Conservation (phyloP, 2,113 vertebrate species). For the Eptesicus fuscus region DNA sequence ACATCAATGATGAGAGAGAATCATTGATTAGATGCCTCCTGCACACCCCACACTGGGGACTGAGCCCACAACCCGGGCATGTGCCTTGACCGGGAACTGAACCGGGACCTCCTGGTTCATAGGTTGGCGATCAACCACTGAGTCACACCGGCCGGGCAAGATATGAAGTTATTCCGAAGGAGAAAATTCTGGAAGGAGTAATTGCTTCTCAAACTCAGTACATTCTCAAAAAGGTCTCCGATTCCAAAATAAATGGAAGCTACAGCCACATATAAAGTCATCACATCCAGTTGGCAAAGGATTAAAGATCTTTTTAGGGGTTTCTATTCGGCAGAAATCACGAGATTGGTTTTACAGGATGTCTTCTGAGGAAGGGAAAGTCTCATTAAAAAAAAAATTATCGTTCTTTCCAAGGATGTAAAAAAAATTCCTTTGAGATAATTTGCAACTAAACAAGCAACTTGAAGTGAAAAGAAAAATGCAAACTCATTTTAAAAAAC, state of each 20-base stretch:
- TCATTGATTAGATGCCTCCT: no score
- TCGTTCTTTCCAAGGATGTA: conserved; percentile 53
- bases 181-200: conserved; percentile 14
- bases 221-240: neutral
- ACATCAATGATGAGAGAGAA: no score
- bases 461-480: conserved; percentile 63
- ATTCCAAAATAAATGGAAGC: conserved; percentile 38
- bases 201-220: neutral
- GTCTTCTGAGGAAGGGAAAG: conserved; percentile 57
- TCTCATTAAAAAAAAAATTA: conserved; percentile 34
- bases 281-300: conserved; percentile 1
- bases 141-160: neutral
- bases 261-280: conserved; percentile 15
- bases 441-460: conserved; percentile 70
- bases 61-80: no score
- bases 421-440: conserved; percentile 54
- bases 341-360: conserved; percentile 45
- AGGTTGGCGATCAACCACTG: no score
- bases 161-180: conserved; percentile 8
- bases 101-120: no score
- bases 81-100: no score
- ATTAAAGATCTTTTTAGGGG: neutral
- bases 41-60: no score
- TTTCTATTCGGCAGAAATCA: conserved; percentile 21
- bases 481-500: conserved; percentile 49